Conservation (phyloP, 2,888 invertebrate species). For the Andrena bucephala region DNA sequence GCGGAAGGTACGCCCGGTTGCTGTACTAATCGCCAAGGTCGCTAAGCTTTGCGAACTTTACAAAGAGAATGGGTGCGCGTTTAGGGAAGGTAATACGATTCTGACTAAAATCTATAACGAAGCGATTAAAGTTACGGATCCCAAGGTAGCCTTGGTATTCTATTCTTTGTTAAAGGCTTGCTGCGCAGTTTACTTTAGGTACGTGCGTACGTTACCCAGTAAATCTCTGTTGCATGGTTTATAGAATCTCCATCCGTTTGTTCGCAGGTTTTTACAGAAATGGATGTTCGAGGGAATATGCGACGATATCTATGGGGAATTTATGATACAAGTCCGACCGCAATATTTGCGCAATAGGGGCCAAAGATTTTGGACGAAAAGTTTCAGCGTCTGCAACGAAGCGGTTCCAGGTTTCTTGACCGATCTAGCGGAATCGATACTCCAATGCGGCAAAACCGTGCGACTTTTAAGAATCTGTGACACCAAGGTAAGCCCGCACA, state of each 20-base stretch:
- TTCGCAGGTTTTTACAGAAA: slow-evolving; percentile 89
- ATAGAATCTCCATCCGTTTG: not conserved
- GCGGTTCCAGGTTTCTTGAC: slow-evolving; percentile 89
- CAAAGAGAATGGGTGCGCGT: slow-evolving; percentile 62
- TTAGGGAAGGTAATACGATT: slow-evolving; percentile 86
- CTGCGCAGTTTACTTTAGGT: slow-evolving; percentile 88
- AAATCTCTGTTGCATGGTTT: too few species aligned
- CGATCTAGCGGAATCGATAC: slow-evolving; percentile 88
- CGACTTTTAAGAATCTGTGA: slow-evolving; percentile 90
- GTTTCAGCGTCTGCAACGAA: slow-evolving; percentile 86
- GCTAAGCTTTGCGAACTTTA: slow-evolving; percentile 79
- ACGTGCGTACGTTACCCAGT: slow-evolving; percentile 63
- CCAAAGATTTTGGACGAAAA: slow-evolving; percentile 90
- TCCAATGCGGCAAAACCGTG: slow-evolving; percentile 91
- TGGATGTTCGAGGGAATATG: slow-evolving; percentile 95
- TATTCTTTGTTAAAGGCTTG: slow-evolving; percentile 87
- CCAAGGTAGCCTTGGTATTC: slow-evolving; percentile 86
- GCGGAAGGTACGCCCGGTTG: slow-evolving; percentile 75
- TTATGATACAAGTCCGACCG: slow-evolving; percentile 91
- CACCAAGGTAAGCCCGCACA: slow-evolving; percentile 86
- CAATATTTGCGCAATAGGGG: slow-evolving; percentile 88
- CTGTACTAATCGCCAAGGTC: slow-evolving; percentile 77
- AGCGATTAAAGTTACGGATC: slow-evolving; percentile 87
- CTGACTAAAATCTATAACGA: slow-evolving; percentile 89
- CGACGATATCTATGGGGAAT: slow-evolving; percentile 93